Conservation (phyloP, 2,113 vertebrate genomes). For the Eretmochelys imbricata region DNA sequence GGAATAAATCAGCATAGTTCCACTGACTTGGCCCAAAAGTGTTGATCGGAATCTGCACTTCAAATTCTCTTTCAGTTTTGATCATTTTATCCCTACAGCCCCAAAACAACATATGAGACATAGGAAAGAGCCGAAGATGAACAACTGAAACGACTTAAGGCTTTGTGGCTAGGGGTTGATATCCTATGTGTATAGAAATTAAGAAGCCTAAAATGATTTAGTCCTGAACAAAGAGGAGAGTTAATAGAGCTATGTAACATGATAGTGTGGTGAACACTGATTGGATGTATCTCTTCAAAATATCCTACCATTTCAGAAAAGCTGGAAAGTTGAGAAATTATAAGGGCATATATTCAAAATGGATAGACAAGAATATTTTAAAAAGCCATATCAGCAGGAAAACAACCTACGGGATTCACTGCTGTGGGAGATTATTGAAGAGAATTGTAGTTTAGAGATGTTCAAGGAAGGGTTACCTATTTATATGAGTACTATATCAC, state of each 20-base stretch:
- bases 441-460: conserved; percentile 44
- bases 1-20: neutral
- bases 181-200: neutral
- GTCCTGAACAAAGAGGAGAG: neutral
- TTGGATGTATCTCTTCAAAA: neutral
- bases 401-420: conserved; percentile 30
- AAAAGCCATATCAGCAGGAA: conserved; percentile 11
- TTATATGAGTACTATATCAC: conserved; percentile 26
- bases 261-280: neutral
- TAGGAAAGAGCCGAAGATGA: neutral
- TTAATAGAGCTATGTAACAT: neutral
- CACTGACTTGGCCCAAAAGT: neutral
- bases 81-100: neutral
- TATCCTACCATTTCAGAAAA: neutral
- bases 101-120: neutral
- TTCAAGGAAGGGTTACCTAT: conserved; percentile 54
- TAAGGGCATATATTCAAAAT: conserved; percentile 56
- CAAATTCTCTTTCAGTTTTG: neutral
- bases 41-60: neutral
- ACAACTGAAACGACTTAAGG: neutral
- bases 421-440: conserved; percentile 27
- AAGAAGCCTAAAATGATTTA: neutral
- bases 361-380: conserved; percentile 30
- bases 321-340: neutral
- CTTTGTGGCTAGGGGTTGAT: neutral